Evolutionary conservation across 2,113 vertebrate genomes (phyloP).

Genomic region (Leuciscus idus): DNA sequence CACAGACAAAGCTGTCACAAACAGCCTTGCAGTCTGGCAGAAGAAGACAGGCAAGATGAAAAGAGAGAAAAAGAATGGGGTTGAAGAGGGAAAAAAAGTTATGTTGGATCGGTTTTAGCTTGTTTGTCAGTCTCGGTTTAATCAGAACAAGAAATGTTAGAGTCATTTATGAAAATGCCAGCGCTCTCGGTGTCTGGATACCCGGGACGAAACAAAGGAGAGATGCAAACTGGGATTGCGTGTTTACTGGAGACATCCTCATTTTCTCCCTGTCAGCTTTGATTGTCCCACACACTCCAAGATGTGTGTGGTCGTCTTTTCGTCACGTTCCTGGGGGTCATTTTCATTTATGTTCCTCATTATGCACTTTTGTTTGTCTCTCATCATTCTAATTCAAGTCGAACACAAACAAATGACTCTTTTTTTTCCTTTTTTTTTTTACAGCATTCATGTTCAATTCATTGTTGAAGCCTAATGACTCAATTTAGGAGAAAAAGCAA

Average conservation of each 20-base stretch:
- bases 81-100: not conserved
- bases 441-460: not conserved
- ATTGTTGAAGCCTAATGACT: conserved; percentile 10
- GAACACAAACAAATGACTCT: conserved; percentile 16
- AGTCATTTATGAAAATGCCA: conserved; percentile 5
- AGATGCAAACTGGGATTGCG: conserved; percentile 45
- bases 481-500: not conserved
- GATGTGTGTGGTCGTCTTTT: conserved; percentile 62
- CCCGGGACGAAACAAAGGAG: conserved; percentile 50
- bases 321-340: conserved; percentile 65
- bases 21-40: not conserved
- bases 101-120: not conserved
- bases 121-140: conserved; percentile 24
- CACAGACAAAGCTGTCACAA: conserved; percentile 30
- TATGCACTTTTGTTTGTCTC: conserved; percentile 40
- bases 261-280: conserved; percentile 76
- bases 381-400: conserved; percentile 14
- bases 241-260: conserved; percentile 55
- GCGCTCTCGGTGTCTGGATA: not conserved
- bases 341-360: conserved; percentile 69
- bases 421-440: not conserved
- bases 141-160: conserved; percentile 1
- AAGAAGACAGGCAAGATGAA: not conserved
- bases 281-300: conserved; percentile 67
- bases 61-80: not conserved